phyloP scores from a whole-genome alignment of 2,888 invertebrate species.

The Leucozona laternaria region DNA sequence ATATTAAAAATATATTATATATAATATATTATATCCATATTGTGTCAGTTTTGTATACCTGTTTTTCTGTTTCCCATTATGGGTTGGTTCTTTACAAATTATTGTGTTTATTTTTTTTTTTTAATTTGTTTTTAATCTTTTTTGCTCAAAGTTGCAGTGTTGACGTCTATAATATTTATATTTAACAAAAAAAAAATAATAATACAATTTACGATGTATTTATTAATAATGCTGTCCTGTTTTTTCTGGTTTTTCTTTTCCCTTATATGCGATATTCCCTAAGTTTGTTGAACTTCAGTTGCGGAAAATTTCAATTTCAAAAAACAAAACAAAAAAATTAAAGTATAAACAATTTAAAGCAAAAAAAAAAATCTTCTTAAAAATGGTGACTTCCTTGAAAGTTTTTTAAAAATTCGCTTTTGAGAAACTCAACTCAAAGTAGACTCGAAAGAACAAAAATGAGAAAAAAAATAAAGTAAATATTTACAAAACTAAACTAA shows the following conservation, averaged over 20 bases:
- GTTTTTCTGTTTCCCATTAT: constrained; percentile 50
- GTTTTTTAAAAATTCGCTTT: constrained; percentile 33
- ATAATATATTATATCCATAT: constrained; percentile 32
- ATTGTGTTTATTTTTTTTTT: constrained; percentile 34
- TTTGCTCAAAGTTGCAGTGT: constrained; percentile 70
- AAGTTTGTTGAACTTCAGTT: constrained; percentile 70
- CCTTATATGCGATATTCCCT: constrained; percentile 55
- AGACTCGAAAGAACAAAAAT: constrained; percentile 22
- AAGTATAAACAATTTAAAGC: constrained; percentile 11
- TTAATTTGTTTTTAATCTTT: constrained; percentile 19
- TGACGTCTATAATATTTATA: constrained; percentile 62
- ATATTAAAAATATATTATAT: constrained; percentile 34
- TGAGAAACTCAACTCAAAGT: constrained; percentile 27
- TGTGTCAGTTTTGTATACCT: constrained; percentile 47
- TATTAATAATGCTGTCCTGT: constrained; percentile 55
- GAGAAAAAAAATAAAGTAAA: constrained; percentile 27
- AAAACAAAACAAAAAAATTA: constrained; percentile 28
- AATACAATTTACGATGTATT: constrained; percentile 28
- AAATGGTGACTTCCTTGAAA: constrained; percentile 67
- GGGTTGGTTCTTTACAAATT: constrained; percentile 39
- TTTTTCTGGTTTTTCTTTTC: constrained; percentile 49
- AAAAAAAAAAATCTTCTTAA: constrained; percentile 74
- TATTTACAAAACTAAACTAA: constrained; percentile 34
- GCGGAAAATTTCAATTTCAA: constrained; percentile 56
- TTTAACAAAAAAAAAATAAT: constrained; percentile 13